Base-by-base conservation (phyloP, 1,140 invertebrate species). In the Drosophila orena region DNA sequence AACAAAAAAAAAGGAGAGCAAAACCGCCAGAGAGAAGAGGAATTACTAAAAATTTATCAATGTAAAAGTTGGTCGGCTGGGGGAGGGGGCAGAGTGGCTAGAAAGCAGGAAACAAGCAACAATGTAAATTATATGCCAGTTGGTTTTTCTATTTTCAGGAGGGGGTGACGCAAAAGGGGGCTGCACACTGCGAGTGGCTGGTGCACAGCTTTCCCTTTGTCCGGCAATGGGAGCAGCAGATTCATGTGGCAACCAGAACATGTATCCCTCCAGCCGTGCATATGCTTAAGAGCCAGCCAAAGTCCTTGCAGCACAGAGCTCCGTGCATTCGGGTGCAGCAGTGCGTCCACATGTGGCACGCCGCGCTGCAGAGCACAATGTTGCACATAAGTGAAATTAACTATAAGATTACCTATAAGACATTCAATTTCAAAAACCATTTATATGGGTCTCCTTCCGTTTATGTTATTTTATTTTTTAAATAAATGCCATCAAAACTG, bases 41-140 rank as follows among this genome's bases (percentile, higher is more conserved):
- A 88, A 88, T 88, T 83, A 89, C 84, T 83, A 89, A 89, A 88
- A 88, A 88, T 88, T 84, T 88, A 88, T 88, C 84, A 89, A 88
- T 84, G 84, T 84, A 84, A 88, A 89, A 86, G 79, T 86, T 86
- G 60, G 46, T 46, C 30, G 47, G 64, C 11, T 35, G 44, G n/a
- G 12, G 20, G 5, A n/a, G 52, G 38, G 17, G 34, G 34, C 11
- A 35, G 7, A 15, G 11, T 56, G 50, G 20, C 24, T 37, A 34
- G 42, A 47, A 43, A 35, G 43, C 73, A 75, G 83, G 83, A 86
- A 83, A 83, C 79, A 83, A 89, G 84, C 83, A 83, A 86, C 83
- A 86, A 86, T 86, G 83, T 86, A 86, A 86, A 88, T 86, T 89
- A 86, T 88, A 86, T 86, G 84, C 83, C 83, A 88, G 81, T 84